Base-by-base conservation (phyloP, 1,140 invertebrate genomes). In the Listronotus oregonensis region DNA sequence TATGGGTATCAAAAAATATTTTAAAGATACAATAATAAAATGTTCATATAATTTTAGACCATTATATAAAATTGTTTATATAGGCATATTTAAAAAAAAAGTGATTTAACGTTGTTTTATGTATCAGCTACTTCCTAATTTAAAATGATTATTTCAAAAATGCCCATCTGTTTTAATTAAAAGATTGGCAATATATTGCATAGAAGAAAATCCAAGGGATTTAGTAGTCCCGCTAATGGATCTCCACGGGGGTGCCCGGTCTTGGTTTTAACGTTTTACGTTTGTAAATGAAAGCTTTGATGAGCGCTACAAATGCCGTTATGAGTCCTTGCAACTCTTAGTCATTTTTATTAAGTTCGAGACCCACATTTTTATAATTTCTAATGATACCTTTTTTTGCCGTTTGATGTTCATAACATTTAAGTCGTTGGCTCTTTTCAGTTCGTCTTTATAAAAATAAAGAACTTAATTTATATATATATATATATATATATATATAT, bases 251-350 rank as follows among this genome's bases (percentile, higher is more conserved):
- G 43, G 51, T 44, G 21, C 47, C 60, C 11, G 40, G 8, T 44
- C 40, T 55, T 55, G 32, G 34, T 63, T 63, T 63, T 55, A 63
- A 40, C 60, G 60, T 63, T 63, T 62, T 62, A 62, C 59, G 59
- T 62, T 62, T 63, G 60, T 55, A 63, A 63, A 63, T 63, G 60
- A 63, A 55, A 55, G 60, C 60, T 46, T 54, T 63, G 46, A 51
- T 52, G 40, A 42, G 18, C 47, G 10, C 39, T 43, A 8, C 49
- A 40, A 60, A 60, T 50, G 57, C 43, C 52, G 32, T 55, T 31
- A 55, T 39, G 52, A 31, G 52, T 55, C 52, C 12, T 55, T 17
- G 8, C 52, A n/a, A 32, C 31, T 0, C 34, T 40, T 55, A 55
- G 15, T 31, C n/a, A 18, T 32, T 55, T 17, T 32, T 17, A 18